Evolutionary conservation across 2,797 vertebrate species (phyloP), one percentile per base, ranked within the genome.

Genomic region (Alca torda): DNA sequence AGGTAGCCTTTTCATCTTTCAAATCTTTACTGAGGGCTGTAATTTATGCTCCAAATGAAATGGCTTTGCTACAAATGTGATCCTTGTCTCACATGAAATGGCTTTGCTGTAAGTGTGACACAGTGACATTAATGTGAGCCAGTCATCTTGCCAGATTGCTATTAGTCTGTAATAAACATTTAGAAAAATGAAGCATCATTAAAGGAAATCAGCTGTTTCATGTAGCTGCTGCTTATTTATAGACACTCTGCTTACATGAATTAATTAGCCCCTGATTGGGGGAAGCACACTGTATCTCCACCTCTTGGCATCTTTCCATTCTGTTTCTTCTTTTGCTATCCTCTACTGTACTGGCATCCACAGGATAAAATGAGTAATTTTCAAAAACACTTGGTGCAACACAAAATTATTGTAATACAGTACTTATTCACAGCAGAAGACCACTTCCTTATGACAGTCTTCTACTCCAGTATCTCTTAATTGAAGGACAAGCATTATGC

Each of bases 121-220:
- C 51, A 28, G 60, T 72, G 65, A 45, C 77, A 91, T 69, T 72
- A 87, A 25, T 46, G 59, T 46, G 82, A 95, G 56, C 53, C 51
- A 79, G 45, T 86, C 63, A 77, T 61, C 76, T 87, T 81, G 43
- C 70, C 70, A 96, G 87, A 63, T 87, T 94, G 86, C 63, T 90
- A 81, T 86, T 96, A 84, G 67, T 82, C 73, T 69, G 69, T 59
- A 93, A 96, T 92, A 91, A 95, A 64, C 69, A 33, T 93, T 90
- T 88, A 81, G 79, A 81, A 88, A 91, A 93, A 94, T 93, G 85
- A 94, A 94, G 56, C 65, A 86, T 80, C 75, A 67, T 93, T 93
- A 93, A 91, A 96, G 43, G 57, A 95, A 81, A 93, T 95, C 89
- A 80, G 80, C 74, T 96, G 67, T 91, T 96, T 89, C 56, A 28